Evolutionary conservation across 1,140 invertebrate genomes (phyloP).

Genomic region (Magallana angulata): DNA sequence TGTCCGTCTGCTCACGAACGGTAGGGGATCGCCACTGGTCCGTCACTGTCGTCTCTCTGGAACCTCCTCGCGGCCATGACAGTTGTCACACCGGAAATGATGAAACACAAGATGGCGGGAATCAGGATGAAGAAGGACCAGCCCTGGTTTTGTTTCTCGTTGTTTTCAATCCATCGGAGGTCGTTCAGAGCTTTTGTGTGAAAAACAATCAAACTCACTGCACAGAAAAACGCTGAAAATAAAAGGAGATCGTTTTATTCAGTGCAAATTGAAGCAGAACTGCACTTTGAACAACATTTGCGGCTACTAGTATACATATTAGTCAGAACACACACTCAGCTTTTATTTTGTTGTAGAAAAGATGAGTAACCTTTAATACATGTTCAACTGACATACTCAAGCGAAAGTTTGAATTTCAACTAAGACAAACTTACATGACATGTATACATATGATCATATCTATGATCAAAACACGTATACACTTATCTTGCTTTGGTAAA

Average conservation of each 20-base stretch:
- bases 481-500: too few species aligned
- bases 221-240: conserved; percentile 11
- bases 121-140: conserved; percentile 30
- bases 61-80: not conserved
- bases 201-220: conserved; percentile 23
- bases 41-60: not conserved
- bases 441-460: too few species aligned
- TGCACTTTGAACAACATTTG: too few species aligned
- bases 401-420: not conserved
- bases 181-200: not conserved
- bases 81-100: conserved; percentile 18
- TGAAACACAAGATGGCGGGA: conserved; percentile 1
- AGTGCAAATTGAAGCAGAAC: too few species aligned
- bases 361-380: too few species aligned
- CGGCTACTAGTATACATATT: too few species aligned
- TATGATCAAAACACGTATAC: too few species aligned
- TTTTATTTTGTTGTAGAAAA: too few species aligned
- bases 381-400: not conserved
- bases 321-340: too few species aligned
- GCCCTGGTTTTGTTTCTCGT: conserved; percentile 26
- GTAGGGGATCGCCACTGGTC: conserved; percentile 21
- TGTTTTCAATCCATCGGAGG: conserved; percentile 4
- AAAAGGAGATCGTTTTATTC: not conserved
- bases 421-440: not conserved
- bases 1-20: not conserved